phyloP scores from a whole-genome alignment of 2,888 invertebrate species.

The Dexiosoma caninum region DNA sequence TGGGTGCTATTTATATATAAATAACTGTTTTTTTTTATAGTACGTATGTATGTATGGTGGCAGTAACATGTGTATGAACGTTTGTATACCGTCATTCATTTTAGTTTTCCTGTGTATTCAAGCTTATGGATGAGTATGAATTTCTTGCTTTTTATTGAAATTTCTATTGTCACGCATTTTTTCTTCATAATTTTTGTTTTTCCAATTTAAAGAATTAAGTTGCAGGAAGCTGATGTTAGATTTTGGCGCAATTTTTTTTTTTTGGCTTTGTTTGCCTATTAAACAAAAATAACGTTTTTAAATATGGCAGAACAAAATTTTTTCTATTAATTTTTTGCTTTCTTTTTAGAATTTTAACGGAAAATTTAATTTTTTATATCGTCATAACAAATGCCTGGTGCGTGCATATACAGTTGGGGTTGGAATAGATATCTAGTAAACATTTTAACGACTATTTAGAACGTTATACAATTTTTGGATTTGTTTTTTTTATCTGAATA shows the following conservation, averaged over 20 bases:
- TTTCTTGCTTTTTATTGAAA: constrained; percentile 4
- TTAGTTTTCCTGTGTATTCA: neutral
- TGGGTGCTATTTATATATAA: constrained; percentile 48
- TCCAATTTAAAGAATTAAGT: constrained; percentile 16
- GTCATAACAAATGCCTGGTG: too few relatives aligned
- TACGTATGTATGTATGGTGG: neutral
- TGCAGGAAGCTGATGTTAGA: constrained; percentile 54
- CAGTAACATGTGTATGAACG: neutral
- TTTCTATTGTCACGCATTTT: constrained; percentile 30
- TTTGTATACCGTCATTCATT: neutral
- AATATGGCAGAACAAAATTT: neutral
- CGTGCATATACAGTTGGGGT: too few relatives aligned
- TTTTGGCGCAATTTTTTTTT: constrained; percentile 48
- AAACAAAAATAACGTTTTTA: constrained; percentile 54
- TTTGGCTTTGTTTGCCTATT: too few relatives aligned
- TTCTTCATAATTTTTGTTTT: constrained; percentile 56
- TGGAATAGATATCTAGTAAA: too few relatives aligned
- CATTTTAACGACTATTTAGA: too few relatives aligned
- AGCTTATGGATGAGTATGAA: neutral
- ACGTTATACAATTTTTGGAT: too few relatives aligned
- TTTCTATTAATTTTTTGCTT: neutral
- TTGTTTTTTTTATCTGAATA: too few relatives aligned
- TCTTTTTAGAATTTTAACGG: constrained; percentile 16
- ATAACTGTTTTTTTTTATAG: constrained; percentile 12
- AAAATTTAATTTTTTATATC: too few relatives aligned